phyloP scores from a whole-genome alignment of 2,797 vertebrate genomes.

The Arctocebus calabarensis region DNA sequence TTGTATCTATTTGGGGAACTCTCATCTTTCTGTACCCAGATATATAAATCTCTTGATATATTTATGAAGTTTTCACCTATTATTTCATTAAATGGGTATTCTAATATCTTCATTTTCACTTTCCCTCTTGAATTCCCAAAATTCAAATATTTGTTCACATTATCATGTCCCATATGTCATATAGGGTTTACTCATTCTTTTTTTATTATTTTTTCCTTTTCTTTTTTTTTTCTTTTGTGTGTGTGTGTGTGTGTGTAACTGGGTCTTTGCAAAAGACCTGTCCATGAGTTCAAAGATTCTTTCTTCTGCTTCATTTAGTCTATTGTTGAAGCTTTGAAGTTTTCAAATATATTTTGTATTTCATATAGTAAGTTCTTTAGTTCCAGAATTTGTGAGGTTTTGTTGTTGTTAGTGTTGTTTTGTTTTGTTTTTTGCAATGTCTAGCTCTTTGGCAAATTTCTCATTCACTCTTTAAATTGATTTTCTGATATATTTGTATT shows the following conservation, averaged over 20 bases:
- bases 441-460: neutral
- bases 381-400: neutral
- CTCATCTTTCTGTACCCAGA: neutral
- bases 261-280: neutral
- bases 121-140: neutral
- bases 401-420: too few relatives aligned
- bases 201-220: neutral
- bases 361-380: neutral
- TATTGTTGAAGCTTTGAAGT: neutral
- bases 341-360: neutral
- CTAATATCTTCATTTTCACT: neutral
- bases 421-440: neutral
- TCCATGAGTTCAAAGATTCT: neutral
- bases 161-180: neutral
- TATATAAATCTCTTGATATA: neutral
- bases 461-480: neutral
- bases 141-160: neutral
- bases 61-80: neutral
- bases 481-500: neutral
- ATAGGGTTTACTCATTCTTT: neutral
- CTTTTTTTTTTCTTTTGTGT: neutral
- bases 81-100: neutral
- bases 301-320: neutral
- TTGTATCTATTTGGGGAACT: neutral
- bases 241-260: neutral